These are phyloP conservation scores for Pteropus alecto DNA, from an alignment of 2,113 vertebrate species.

Conservation along the genomic window DNA sequence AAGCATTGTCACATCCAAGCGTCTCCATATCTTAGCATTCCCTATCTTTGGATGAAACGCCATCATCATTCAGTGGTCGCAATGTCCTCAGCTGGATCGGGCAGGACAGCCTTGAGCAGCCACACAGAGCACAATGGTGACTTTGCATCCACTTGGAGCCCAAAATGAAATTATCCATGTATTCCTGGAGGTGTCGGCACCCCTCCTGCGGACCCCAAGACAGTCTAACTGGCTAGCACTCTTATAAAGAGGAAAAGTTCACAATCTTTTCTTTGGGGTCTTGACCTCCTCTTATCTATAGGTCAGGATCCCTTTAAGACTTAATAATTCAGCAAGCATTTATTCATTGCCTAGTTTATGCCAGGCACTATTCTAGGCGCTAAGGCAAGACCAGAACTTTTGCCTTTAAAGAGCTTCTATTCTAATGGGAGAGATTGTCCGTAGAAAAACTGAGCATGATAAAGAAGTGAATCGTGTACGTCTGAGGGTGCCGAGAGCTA, in stretches of 20 bases:
- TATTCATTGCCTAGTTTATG: background rate
- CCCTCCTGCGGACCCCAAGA: background rate
- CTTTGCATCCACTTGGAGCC: background rate
- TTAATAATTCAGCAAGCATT: background rate
- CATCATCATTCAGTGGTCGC: background rate
- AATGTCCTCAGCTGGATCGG: background rate
- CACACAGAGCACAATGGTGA: background rate
- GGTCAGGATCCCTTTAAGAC: background rate
- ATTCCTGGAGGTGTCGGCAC: background rate
- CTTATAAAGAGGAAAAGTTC: background rate
- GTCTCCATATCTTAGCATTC: background rate
- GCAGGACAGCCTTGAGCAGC: background rate
- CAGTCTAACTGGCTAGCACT: background rate
- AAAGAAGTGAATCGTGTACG: background rate
- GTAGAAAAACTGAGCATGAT: no score
- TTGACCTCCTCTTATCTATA: background rate
- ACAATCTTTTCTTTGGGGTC: background rate
- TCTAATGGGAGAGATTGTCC: background rate
- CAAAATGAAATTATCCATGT: background rate
- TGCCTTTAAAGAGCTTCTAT: background rate
- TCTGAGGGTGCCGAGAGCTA: background rate
- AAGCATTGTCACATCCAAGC: background rate
- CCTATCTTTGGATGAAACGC: background rate
- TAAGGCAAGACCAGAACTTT: background rate
- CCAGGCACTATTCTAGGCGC: background rate